phyloP scores from a whole-genome alignment of 2,888 invertebrate species.

The Sinopyrophorus schimmeli region DNA sequence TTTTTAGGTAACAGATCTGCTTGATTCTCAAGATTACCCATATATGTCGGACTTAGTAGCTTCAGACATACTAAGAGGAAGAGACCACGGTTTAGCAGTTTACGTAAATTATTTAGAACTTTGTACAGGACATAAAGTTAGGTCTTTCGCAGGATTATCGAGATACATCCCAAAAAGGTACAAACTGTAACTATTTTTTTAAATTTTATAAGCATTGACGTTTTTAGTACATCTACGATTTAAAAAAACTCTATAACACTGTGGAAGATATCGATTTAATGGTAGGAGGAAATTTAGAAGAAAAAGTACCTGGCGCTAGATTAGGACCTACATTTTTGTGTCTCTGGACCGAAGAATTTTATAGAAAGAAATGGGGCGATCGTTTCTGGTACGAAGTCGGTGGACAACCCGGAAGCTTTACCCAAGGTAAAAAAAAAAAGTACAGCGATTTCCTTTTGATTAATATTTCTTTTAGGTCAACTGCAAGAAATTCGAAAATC shows the following conservation, averaged over 20 bases:
- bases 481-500: constrained; percentile 66
- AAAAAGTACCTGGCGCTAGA: constrained; percentile 62
- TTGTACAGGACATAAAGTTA: constrained; percentile 62
- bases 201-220: not conserved
- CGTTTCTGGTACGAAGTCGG: constrained; percentile 74
- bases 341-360: constrained; percentile 74
- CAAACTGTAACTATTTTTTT: too few species aligned
- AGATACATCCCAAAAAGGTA: too few species aligned
- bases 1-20: constrained; percentile 3
- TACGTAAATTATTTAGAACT: constrained; percentile 73
- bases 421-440: constrained; percentile 46
- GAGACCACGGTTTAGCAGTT: constrained; percentile 69
- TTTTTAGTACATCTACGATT: constrained; percentile 56
- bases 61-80: constrained; percentile 71
- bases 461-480: constrained; percentile 61
- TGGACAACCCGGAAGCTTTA: constrained; percentile 56
- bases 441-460: too few species aligned
- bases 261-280: constrained; percentile 77
- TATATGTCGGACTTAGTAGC: constrained; percentile 63
- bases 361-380: constrained; percentile 67
- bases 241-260: constrained; percentile 60
- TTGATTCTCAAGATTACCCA: not conserved
- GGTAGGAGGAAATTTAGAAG: constrained; percentile 72
- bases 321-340: constrained; percentile 74
- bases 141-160: constrained; percentile 58